phyloP scores from a whole-genome alignment of 2,113 vertebrate genomes.

The Myrmecophaga tridactyla region DNA sequence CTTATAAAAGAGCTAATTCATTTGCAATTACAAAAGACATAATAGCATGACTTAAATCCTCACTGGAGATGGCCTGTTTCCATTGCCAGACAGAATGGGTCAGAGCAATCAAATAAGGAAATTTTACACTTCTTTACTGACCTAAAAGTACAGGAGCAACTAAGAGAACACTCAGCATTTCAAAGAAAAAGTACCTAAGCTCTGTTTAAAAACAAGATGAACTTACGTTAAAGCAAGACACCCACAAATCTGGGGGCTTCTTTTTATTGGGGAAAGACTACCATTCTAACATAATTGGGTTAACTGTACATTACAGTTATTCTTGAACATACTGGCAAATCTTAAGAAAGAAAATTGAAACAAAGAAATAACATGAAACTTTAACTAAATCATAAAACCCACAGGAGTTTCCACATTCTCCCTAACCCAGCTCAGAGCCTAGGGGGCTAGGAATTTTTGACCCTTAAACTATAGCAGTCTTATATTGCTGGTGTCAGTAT shows the following conservation, averaged over 20 bases:
- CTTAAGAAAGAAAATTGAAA: neutral
- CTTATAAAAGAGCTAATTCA: neutral
- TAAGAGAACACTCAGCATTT: neutral
- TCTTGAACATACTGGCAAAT: neutral
- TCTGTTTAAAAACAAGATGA: neutral
- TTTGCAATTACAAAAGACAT: neutral
- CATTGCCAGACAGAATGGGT: neutral
- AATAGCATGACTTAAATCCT: neutral
- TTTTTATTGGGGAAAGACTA: neutral
- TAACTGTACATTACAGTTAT: neutral
- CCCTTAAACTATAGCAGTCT: neutral
- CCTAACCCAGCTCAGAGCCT: neutral
- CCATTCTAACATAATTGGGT: neutral
- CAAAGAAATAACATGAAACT: slow-evolving; percentile 9
- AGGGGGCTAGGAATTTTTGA: neutral
- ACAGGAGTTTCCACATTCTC: neutral
- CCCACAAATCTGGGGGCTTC: neutral
- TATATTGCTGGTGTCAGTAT: neutral
- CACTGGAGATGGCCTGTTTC: neutral
- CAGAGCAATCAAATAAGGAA: neutral
- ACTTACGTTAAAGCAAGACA: neutral
- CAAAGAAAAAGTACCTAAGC: neutral
- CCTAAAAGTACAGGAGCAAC: neutral
- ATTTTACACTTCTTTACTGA: neutral
- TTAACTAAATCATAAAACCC: neutral